These are phyloP conservation scores for Penaeus monodon DNA, from an alignment of 2,888 invertebrate genomes.

Conservation along the genomic window DNA sequence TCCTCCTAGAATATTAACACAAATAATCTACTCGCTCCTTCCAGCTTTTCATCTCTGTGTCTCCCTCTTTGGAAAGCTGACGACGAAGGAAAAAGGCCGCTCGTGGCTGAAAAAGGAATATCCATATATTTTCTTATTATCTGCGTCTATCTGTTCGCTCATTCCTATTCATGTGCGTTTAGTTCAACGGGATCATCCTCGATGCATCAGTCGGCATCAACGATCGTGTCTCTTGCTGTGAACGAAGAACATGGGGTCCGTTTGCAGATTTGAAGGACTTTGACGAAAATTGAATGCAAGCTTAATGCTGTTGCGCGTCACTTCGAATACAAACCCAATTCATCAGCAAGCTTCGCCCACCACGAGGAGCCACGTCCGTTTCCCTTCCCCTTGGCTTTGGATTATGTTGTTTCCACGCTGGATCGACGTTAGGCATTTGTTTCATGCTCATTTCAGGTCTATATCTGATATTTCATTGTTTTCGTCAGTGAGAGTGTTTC, in stretches of 20 bases:
- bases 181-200: constrained; percentile 15
- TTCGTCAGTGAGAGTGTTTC: not conserved
- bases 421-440: not conserved
- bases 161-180: constrained; percentile 2
- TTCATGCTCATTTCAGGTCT: not conserved
- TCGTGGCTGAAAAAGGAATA: not conserved
- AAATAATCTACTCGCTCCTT: not conserved
- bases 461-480: not conserved
- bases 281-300: constrained; percentile 63
- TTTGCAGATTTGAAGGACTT: constrained; percentile 62
- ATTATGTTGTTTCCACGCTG: not conserved
- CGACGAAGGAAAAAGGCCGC: not conserved
- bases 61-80: not conserved
- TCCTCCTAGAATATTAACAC: too few species aligned
- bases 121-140: not conserved
- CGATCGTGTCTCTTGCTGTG: constrained; percentile 30
- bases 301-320: constrained; percentile 58
- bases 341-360: constrained; percentile 52
- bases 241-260: constrained; percentile 41
- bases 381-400: constrained; percentile 18
- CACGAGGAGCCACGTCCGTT: constrained; percentile 51
- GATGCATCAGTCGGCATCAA: constrained; percentile 33
- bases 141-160: not conserved
- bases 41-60: not conserved
- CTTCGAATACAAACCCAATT: constrained; percentile 57